Percentiles rank a stretch among this genome's conserved stretches.
These are phyloP conservation scores for Brenthis hecate DNA, from an alignment of 2,888 invertebrate genomes.

Conservation along the genomic window DNA sequence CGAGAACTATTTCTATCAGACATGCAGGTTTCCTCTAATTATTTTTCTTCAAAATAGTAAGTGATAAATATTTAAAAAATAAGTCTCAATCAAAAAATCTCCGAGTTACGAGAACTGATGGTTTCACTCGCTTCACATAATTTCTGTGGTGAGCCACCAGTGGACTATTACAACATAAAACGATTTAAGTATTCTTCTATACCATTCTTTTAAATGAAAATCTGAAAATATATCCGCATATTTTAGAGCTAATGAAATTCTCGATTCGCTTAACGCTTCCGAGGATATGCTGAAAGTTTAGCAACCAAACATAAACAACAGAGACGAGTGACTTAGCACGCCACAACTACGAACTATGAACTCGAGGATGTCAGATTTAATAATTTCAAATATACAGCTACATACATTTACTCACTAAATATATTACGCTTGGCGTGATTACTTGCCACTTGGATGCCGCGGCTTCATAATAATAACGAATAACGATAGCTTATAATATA, in stretches of 20 bases:
- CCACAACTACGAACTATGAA: conserved; percentile 7
- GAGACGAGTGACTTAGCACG: neutral
- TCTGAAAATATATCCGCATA: neutral
- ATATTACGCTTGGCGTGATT: conserved; percentile 9
- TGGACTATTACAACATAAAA: too few relatives aligned
- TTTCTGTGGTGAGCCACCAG: too few relatives aligned
- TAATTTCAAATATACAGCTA: conserved; percentile 3
- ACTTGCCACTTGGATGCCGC: conserved; percentile 5
- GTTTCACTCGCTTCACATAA: too few relatives aligned
- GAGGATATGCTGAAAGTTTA: conserved; percentile 18
- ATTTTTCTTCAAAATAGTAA: too few relatives aligned
- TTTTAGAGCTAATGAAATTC: neutral
- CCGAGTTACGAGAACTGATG: too few relatives aligned
- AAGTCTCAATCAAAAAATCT: too few relatives aligned
- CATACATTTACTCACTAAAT: neutral
- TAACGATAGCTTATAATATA: conserved; percentile 4
- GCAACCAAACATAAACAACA: conserved; percentile 13
- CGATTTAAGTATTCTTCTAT: too few relatives aligned
- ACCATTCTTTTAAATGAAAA: neutral
- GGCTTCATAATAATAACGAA: neutral
- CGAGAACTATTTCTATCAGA: too few relatives aligned
- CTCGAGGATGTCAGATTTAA: conserved; percentile 13
- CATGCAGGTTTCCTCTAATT: too few relatives aligned
- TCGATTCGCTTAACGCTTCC: neutral
- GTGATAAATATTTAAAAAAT: too few relatives aligned